Conservation (phyloP, 2,113 vertebrate species). For the Larimichthys polyactis region DNA sequence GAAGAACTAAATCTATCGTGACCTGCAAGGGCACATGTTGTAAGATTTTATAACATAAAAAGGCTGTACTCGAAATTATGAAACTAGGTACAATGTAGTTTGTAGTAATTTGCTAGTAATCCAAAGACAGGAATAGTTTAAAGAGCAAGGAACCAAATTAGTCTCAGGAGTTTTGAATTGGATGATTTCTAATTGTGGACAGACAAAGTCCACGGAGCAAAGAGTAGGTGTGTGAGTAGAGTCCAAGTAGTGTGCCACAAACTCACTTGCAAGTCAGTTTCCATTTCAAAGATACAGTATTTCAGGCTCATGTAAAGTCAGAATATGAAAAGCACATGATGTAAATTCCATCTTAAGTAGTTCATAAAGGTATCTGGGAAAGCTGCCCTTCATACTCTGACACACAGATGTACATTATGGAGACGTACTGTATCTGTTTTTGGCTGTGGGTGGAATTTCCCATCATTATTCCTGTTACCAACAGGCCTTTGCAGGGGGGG, state of each 20-base stretch:
- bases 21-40: slow-evolving; percentile 22
- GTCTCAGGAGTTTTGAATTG: background rate
- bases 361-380: background rate
- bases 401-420: background rate
- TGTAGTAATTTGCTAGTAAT: slow-evolving; percentile 1
- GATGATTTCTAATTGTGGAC: background rate
- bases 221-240: too few species aligned
- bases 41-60: slow-evolving; percentile 15
- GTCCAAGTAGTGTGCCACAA: too few species aligned
- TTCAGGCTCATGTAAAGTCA: too few species aligned
- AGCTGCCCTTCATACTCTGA: background rate
- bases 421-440: background rate
- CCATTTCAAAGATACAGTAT: too few species aligned
- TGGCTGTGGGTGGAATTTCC: slow-evolving; percentile 38
- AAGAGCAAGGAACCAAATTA: background rate
- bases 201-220: too few species aligned
- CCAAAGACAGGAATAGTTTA: slow-evolving; percentile 3
- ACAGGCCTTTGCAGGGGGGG: slow-evolving; percentile 46
- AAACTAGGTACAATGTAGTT: background rate
- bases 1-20: slow-evolving; percentile 14
- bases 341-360: background rate
- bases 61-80: background rate
- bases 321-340: background rate
- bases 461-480: slow-evolving; percentile 48
- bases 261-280: too few species aligned